Evolutionary conservation across 2,888 invertebrate species (phyloP), one percentile per base, ranked within the genome.

Genomic region (Ptilodon capucinus): DNA sequence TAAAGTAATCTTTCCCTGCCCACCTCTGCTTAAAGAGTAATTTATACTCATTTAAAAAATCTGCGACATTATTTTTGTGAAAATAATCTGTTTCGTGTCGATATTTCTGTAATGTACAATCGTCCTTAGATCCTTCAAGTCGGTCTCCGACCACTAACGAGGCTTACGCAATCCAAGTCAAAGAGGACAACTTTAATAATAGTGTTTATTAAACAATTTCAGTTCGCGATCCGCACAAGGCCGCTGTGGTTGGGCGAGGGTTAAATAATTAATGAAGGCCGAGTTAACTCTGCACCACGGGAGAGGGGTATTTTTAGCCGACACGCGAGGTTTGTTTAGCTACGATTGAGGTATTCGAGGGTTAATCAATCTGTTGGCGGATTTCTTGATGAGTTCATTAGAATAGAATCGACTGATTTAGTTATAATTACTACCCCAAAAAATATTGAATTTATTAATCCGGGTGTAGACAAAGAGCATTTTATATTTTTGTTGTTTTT

Each of bases 241-340:
- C 13, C 21, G 21, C 21, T 19, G 39, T 21, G 39, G 39, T 39
- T 21, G 36, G 17, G 21, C 18, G 39, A 39, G 39, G 39, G 39
- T 39, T 39, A 39, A 39, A 21, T 39, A 39, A 39, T 39, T 21
- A 38, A 39, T 39, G 39, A 39, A 39, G 7, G 39, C 13, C 13
- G 1, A 39, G 14, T 14, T 21, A 39, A 39, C 39, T 21, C 39
- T 39, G 39, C 21, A 13, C 1, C 18, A 13, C 8, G 17, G 13
- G 8, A n/a, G 39, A 19, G n/a, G 21, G 35, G 21, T 39, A 39
- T 39, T 39, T 39, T 21, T 39, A 39, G 13, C 4, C 18, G 7
- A 4, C 17, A 36, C 18, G 18, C n/a, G 17, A 36, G 4, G 11
- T 18, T 18, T 36, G 35, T 17, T 36, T 6, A 34, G 14, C 30